Evolutionary conservation across 2,888 invertebrate species (phyloP).

Genomic region (Boloria selene): DNA sequence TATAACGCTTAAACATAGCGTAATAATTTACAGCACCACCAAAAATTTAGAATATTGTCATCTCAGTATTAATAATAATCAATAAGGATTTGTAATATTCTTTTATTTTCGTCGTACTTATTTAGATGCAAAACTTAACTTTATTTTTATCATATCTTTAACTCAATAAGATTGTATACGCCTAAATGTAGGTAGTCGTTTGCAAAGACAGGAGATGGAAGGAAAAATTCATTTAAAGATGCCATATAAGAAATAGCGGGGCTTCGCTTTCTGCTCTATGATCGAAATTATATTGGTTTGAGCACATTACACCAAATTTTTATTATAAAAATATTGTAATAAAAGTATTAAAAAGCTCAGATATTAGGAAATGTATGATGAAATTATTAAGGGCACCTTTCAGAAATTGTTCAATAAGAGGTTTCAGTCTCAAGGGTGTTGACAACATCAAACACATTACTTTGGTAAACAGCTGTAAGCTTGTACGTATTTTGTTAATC

Average conservation of each 20-base stretch:
- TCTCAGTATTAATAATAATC: too few species aligned
- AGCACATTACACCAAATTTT: too few species aligned
- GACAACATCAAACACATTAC: slow-evolving; percentile 11
- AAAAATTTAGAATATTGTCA: too few species aligned
- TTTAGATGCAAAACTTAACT: too few species aligned
- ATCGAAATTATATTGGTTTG: background rate
- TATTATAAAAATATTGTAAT: background rate
- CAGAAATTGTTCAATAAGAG: slow-evolving; percentile 6
- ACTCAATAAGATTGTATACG: too few species aligned
- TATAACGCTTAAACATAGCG: too few species aligned
- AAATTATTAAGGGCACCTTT: background rate
- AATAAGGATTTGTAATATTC: too few species aligned
- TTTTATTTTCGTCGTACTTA: too few species aligned
- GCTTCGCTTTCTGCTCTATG: slow-evolving; percentile 1
- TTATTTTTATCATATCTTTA: too few species aligned
- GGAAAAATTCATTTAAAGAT: background rate
- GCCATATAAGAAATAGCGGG: slow-evolving; percentile 1
- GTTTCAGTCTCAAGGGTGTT: slow-evolving; percentile 5
- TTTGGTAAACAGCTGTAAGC: slow-evolving; percentile 2
- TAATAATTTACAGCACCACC: too few species aligned
- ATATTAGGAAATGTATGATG: background rate
- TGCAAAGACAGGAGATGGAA: background rate
- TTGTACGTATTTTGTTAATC: background rate
- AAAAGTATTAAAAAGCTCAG: background rate
- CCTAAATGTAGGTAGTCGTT: too few species aligned